Evolutionary conservation across 2,888 invertebrate species (phyloP), one percentile per base, ranked within the genome.

Genomic region (Drosophila basisetae): DNA sequence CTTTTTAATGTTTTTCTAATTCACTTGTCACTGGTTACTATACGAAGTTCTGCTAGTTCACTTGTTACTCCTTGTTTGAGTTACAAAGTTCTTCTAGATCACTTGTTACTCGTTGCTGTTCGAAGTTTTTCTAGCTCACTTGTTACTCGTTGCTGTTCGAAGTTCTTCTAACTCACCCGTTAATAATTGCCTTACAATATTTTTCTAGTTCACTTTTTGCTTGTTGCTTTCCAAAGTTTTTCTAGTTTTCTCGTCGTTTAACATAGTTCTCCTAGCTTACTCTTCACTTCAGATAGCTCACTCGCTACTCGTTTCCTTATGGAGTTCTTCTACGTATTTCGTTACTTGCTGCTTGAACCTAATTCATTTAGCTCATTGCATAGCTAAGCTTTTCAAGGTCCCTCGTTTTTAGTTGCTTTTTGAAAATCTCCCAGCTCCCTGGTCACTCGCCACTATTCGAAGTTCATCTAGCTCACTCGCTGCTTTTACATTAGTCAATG

Each of bases 221-320:
- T 52, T 18, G 55, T 22, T 13, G n/a, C n/a, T n/a, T 41, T 41
- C 5, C 10, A n/a, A n/a, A 0, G 41, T 13, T 22, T 13, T 16
- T 25, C 9, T 16, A 25, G 25, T 25, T 9, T 16, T 16, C 47
- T 47, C 9, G 5, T 16, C 25, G 25, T 1, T 16, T 47, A 1
- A 1, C 47, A 16, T 16, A 4, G 47, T 9, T 25, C 9, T 47
- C 16, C 22, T 10, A 5, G n/a, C 10, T 41, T 9, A 25, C 16
- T 47, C 4, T 4, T 2, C 2, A 16, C 25, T 25, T 25, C 9
- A 4, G 22, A 47, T 47, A 25, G 47, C 22, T 13, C 13, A 55
- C 50, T 56, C 54, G 73, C 30, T 68, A 53, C 30, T 68, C 35
- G 31, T 30, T 49, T 16, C 28, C 25, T 25, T 16, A 25, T 25